Conservation (phyloP, 2,113 vertebrate species). For the Euleptes europaea region DNA sequence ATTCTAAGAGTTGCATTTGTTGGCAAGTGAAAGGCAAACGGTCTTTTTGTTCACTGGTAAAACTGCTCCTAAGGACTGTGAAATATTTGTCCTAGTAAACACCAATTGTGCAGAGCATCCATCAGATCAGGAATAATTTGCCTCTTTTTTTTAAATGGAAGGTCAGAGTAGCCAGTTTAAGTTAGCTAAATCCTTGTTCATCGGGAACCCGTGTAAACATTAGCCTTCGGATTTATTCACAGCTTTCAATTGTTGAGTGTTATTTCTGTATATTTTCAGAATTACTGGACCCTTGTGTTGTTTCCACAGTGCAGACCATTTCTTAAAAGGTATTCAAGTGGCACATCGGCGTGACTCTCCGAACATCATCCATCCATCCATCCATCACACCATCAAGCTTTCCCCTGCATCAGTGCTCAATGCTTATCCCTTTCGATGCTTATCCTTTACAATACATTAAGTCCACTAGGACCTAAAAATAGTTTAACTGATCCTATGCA, state of each 20-base stretch:
- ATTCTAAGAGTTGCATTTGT: slow-evolving; percentile 76
- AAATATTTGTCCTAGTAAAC: slow-evolving; percentile 67
- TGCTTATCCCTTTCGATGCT: slow-evolving; percentile 37
- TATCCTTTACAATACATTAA: slow-evolving; percentile 50
- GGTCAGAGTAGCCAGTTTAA: slow-evolving; percentile 60
- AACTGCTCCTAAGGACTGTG: slow-evolving; percentile 74
- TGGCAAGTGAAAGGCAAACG: slow-evolving; percentile 69
- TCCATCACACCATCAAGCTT: slow-evolving; percentile 54
- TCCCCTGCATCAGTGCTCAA: slow-evolving; percentile 60
- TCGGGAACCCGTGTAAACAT: slow-evolving; percentile 70
- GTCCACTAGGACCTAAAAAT: slow-evolving; percentile 63
- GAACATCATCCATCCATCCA: slow-evolving; percentile 53
- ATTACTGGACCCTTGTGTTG: slow-evolving; percentile 64
- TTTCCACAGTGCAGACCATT: slow-evolving; percentile 65
- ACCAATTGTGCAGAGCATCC: slow-evolving; percentile 72
- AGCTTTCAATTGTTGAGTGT: slow-evolving; percentile 67
- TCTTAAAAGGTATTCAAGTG: slow-evolving; percentile 50
- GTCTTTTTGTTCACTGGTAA: slow-evolving; percentile 67
- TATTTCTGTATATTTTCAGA: slow-evolving; percentile 71
- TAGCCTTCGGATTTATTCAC: slow-evolving; percentile 72
- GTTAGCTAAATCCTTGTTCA: slow-evolving; percentile 72
- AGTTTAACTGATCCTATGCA: slow-evolving; percentile 71
- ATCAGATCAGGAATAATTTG: slow-evolving; percentile 56
- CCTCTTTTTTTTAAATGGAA: slow-evolving; percentile 55
- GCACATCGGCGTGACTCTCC: slow-evolving; percentile 49